A percentile compares a stretch with the other conserved stretches of the same genome.
Conservation (phyloP, 1,140 invertebrate species). For the Macrobrachium nipponense region DNA sequence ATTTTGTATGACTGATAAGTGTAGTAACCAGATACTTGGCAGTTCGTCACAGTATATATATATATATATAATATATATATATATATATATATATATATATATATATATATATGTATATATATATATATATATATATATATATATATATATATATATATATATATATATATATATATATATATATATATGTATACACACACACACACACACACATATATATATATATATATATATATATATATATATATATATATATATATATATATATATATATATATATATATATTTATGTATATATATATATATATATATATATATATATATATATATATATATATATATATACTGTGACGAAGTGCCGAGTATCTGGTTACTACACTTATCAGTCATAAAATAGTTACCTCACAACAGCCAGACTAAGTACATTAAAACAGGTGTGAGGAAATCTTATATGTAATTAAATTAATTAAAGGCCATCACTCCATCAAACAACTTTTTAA, state of each 20-base stretch:
- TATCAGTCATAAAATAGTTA: too few relatives aligned
- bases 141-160: slow-evolving; percentile 35
- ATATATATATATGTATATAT: slow-evolving; percentile 41
- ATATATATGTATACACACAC: slow-evolving; percentile 34
- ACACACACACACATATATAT: background rate
- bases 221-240: slow-evolving; percentile 6
- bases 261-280: slow-evolving; percentile 24
- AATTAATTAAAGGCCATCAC: too few relatives aligned
- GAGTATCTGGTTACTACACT: too few relatives aligned
- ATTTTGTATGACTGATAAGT: too few relatives aligned
- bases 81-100: slow-evolving; percentile 34
- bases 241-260: slow-evolving; percentile 1
- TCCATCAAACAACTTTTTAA: too few relatives aligned
- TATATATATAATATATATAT: slow-evolving; percentile 20
- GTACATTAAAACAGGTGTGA: too few relatives aligned
- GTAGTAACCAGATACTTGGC: too few relatives aligned
- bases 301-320: slow-evolving; percentile 16
- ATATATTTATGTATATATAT: slow-evolving; percentile 1
- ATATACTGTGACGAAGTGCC: too few relatives aligned
- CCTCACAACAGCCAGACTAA: too few relatives aligned
- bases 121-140: slow-evolving; percentile 38
- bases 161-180: slow-evolving; percentile 25
- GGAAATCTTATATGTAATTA: too few relatives aligned
- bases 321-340: slow-evolving; percentile 6
- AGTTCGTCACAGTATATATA: background rate